These are phyloP conservation scores for Centropristis striata DNA, from an alignment of 2,113 vertebrate genomes.

Conservation along the genomic window DNA sequence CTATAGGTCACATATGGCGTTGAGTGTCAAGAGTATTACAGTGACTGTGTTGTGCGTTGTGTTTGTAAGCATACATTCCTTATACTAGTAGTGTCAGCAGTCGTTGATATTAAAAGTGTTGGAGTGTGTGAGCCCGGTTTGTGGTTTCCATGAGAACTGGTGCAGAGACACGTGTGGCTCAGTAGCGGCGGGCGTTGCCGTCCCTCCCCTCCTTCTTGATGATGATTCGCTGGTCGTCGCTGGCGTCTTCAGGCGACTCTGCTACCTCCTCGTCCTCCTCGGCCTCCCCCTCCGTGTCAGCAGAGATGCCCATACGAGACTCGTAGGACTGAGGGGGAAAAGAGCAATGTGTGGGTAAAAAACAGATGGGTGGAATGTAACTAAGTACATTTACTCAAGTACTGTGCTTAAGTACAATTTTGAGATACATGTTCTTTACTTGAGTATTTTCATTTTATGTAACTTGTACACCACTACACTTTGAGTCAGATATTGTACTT, in stretches of 20 bases:
- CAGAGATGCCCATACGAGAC: slow-evolving; percentile 83
- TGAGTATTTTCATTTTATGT: too few relatives aligned
- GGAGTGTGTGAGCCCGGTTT: slow-evolving; percentile 73
- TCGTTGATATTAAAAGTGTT: slow-evolving; percentile 79
- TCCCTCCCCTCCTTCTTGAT: slow-evolving; percentile 87
- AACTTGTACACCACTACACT: too few relatives aligned
- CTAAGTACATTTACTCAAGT: too few relatives aligned
- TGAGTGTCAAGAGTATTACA: slow-evolving; percentile 70
- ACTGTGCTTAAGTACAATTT: too few relatives aligned
- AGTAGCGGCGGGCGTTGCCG: slow-evolving; percentile 88
- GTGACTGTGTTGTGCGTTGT: slow-evolving; percentile 79
- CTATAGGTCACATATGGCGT: slow-evolving; percentile 80
- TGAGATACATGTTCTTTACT: too few relatives aligned
- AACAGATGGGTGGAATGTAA: background rate
- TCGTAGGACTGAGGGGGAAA: slow-evolving; percentile 81
- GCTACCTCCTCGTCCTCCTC: slow-evolving; percentile 91
- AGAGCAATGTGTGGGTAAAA: background rate
- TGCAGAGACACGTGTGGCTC: slow-evolving; percentile 70
- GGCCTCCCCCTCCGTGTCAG: slow-evolving; percentile 81
- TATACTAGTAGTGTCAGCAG: slow-evolving; percentile 83
- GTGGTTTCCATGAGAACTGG: slow-evolving; percentile 76
- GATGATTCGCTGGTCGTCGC: slow-evolving; percentile 90
- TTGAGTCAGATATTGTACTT: too few relatives aligned
- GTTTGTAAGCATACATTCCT: slow-evolving; percentile 88
- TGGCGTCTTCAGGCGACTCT: slow-evolving; percentile 88